Conservation (phyloP, 2,888 invertebrate genomes). For the Phragmatobia fuliginosa region DNA sequence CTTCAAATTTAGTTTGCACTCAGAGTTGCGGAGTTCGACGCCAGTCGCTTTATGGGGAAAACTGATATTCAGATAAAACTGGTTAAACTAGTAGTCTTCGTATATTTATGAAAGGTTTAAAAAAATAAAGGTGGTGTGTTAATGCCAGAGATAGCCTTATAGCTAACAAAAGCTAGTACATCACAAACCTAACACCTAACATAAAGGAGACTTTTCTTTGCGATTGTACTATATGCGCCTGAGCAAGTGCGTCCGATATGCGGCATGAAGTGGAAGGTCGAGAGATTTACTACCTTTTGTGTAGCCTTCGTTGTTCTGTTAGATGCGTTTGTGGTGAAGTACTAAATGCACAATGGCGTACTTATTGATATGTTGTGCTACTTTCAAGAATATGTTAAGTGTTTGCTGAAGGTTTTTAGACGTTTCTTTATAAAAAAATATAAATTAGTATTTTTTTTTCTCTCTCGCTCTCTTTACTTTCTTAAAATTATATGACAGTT, state of each 20-base stretch:
- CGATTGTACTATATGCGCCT: constrained; percentile 44
- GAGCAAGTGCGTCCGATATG: constrained; percentile 58
- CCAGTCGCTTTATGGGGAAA: too few relatives aligned
- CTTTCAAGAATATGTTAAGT: constrained; percentile 18
- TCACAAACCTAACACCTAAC: neutral
- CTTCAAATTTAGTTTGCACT: too few relatives aligned
- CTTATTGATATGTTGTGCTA: constrained; percentile 48
- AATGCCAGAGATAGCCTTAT: too few relatives aligned
- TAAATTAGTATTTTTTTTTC: too few relatives aligned
- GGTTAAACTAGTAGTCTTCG: too few relatives aligned
- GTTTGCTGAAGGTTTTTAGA: neutral
- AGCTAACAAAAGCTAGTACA: neutral
- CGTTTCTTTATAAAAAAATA: neutral
- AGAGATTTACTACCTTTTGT: constrained; percentile 75
- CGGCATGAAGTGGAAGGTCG: constrained; percentile 70
- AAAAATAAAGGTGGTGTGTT: too few relatives aligned
- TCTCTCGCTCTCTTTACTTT: neutral
- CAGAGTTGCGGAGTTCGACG: too few relatives aligned
- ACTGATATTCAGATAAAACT: too few relatives aligned
- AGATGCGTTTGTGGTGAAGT: constrained; percentile 48
- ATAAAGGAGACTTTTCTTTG: constrained; percentile 16
- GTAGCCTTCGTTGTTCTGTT: constrained; percentile 23
- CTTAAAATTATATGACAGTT: too few relatives aligned
- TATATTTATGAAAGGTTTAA: too few relatives aligned
- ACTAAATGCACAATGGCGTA: constrained; percentile 41